Evolutionary conservation across 1,140 invertebrate species (phyloP).

Genomic region (Caenorhabditis elegans): WBcel235 BX284603.4:6941501-6942000

Average conservation of each 20-base stretch:
- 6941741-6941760: too few relatives aligned
- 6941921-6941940: not conserved
- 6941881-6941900: not conserved
- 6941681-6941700: slow-evolving; percentile 98
- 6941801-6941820: too few relatives aligned
- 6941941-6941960: slow-evolving; percentile 10
- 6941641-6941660: slow-evolving; percentile 88
- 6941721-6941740: too few relatives aligned
- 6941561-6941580: slow-evolving; percentile 98
- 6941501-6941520: too few relatives aligned
- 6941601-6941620: slow-evolving; percentile 99
- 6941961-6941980: not conserved
- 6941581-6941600: slow-evolving; percentile 98
- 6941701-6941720: slow-evolving; percentile 98
- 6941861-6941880: too few relatives aligned
- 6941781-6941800: too few relatives aligned
- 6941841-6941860: too few relatives aligned
- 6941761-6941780: too few relatives aligned
- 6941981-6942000: not conserved
- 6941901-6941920: slow-evolving; percentile 27
- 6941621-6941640: slow-evolving; percentile 97
- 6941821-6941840: too few relatives aligned
- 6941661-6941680: slow-evolving; percentile 97
- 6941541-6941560: slow-evolving; percentile 96
- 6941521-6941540: slow-evolving; percentile 86